These are phyloP conservation scores for Cydia fagiglandana DNA, from an alignment of 1,140 invertebrate species.

Conservation along the genomic window DNA sequence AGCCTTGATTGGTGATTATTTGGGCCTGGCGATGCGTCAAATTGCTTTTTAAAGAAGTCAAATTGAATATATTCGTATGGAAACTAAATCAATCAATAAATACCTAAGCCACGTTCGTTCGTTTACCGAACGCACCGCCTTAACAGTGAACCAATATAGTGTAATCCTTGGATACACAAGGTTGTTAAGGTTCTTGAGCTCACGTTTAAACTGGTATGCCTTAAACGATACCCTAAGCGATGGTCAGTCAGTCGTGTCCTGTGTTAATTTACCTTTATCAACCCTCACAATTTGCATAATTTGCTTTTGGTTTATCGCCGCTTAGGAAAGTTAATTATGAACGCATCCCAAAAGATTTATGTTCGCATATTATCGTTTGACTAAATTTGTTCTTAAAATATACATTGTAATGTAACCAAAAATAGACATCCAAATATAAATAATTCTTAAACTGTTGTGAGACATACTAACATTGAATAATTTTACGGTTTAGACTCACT, in stretches of 20 bases:
- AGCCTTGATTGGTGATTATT: not conserved
- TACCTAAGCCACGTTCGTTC: not conserved
- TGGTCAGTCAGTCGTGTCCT: slow-evolving; percentile 12
- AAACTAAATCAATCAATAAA: slow-evolving; percentile 3
- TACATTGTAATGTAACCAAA: not conserved
- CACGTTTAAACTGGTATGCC: not conserved
- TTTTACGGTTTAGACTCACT: too few species aligned
- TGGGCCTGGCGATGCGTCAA: slow-evolving; percentile 3
- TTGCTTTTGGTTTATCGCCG: slow-evolving; percentile 29
- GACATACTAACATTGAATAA: too few species aligned
- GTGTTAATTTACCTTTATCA: slow-evolving; percentile 30
- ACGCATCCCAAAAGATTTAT: slow-evolving; percentile 16
- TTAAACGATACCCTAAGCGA: not conserved
- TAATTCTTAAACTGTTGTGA: too few species aligned
- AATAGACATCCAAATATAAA: not conserved
- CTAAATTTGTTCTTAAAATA: not conserved
- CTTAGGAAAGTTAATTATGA: slow-evolving; percentile 32
- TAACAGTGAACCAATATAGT: not conserved
- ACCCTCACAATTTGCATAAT: slow-evolving; percentile 28
- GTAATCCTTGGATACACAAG: not conserved
- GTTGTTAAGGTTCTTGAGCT: not conserved
- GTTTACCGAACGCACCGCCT: not conserved
- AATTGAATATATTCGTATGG: not conserved
- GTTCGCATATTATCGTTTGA: slow-evolving; percentile 12
- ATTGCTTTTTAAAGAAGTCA: not conserved